Conservation (phyloP, 2,888 invertebrate species). For the Dicroscelio sp. region DNA sequence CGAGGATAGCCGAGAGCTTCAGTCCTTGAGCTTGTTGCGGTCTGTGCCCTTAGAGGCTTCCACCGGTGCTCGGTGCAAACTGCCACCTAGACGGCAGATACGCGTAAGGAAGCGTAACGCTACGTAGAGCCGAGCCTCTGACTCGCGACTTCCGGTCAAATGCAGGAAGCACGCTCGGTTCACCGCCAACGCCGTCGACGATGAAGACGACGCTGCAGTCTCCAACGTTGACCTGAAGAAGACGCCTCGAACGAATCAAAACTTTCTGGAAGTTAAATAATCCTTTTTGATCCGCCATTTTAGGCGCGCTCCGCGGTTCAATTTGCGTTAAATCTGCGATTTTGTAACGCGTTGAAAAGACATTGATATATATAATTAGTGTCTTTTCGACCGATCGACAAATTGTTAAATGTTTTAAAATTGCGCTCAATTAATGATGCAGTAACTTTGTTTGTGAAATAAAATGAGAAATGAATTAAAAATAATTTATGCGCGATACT, state of each 20-base stretch:
- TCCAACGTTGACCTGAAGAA: constrained; percentile 70
- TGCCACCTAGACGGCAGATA: constrained; percentile 89
- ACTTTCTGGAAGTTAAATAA: constrained; percentile 37
- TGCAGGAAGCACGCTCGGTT: constrained; percentile 91
- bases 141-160: constrained; percentile 91
- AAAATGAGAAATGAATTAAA: no score
- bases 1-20: constrained; percentile 73
- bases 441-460: no score
- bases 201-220: constrained; percentile 81
- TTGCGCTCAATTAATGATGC: no score
- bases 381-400: no score
- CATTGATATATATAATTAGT: no score
- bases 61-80: constrained; percentile 84
- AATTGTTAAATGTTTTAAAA: no score
- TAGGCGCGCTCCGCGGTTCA: no score
- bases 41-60: constrained; percentile 82
- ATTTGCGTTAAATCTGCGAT: no score
- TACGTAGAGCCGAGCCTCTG: constrained; percentile 91
- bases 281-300: background rate
- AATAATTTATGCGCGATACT: no score
- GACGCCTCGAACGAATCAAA: constrained; percentile 64
- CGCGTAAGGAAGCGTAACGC: constrained; percentile 91
- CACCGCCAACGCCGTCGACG: constrained; percentile 88
- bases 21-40: constrained; percentile 83
- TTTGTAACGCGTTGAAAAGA: no score